Conservation (phyloP, 2,888 invertebrate genomes). For the Protodeltote pygarga region DNA sequence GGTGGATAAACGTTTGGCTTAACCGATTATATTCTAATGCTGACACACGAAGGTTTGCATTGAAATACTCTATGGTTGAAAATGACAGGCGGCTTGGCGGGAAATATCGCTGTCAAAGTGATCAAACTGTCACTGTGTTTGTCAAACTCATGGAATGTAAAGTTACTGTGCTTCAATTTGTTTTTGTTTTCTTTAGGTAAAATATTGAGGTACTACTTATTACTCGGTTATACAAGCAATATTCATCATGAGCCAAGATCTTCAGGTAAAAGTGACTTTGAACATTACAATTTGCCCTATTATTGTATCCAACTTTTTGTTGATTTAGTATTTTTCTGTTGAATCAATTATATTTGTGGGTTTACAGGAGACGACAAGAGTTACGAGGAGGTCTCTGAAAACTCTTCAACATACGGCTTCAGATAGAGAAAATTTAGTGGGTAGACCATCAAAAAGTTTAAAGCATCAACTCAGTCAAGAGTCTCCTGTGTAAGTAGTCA, state of each 20-base stretch:
- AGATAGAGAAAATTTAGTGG: conserved; percentile 92
- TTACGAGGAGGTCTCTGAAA: conserved; percentile 90
- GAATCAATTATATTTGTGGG: conserved; percentile 41
- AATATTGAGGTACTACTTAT: neutral
- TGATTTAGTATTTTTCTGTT: neutral
- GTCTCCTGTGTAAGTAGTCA: conserved; percentile 75
- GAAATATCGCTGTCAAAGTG: conserved; percentile 11
- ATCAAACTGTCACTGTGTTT: too few species aligned
- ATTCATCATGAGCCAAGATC: conserved; percentile 57
- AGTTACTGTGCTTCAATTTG: too few species aligned
- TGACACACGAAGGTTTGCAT: too few species aligned
- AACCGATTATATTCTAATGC: too few species aligned
- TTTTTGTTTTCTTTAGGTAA: neutral
- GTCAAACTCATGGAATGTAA: too few species aligned
- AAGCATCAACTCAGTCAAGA: conserved; percentile 85
- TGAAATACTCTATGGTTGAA: too few species aligned
- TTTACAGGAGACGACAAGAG: conserved; percentile 55
- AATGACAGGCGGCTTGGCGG: conserved; percentile 16
- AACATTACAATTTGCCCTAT: neutral
- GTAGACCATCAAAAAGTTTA: conserved; percentile 85
- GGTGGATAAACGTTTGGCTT: too few species aligned
- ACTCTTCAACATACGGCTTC: conserved; percentile 90
- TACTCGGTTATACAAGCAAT: neutral
- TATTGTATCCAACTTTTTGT: neutral
- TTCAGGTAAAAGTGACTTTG: conserved; percentile 36